Evolutionary conservation across 2,797 vertebrate species (phyloP), one percentile per base, ranked within the genome.

Genomic region (Rhinichthys osculus): DNA sequence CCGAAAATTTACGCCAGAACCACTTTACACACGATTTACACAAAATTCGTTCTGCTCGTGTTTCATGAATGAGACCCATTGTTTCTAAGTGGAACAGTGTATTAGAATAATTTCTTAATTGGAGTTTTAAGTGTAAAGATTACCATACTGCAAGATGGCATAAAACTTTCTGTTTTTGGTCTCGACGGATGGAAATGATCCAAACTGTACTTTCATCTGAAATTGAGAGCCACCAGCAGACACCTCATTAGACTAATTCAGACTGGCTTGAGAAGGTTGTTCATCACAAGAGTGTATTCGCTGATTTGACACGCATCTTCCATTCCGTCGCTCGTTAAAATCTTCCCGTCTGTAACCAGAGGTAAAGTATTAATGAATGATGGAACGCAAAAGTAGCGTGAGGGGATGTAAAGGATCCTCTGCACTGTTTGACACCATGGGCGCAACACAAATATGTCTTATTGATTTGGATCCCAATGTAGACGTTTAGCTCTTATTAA

Each of bases 351-450:
- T 84, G 66, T 86, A 81, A 82, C 87, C 59, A 66, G 47, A 82
- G 47, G 64, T 82, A 78, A 88, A 85, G 62, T 85, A 88, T 85
- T 83, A 88, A 88, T 85, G 80, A 78, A 69, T 33, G 21, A 70
- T 40, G 33, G 62, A 86, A 59, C 64, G 72, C 74, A 81, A 66
- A 72, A 66, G 52, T 50, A 21, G 9, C 38, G 13, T 78, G 62
- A 78, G 16, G n/a, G 47, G n/a, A 69, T 57, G 4, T 16, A 84
- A 17, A 13, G 17, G 3, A 66, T 76, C 14, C 9, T 27, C 42
- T 19, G 23, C 21, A 1, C 30, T 78, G 13, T 82, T 44, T 73
- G 38, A 72, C 50, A 71, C 17, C 27, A 27, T 27, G 27, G 27
- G 27, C 27, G 1, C 35, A 71, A 42, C 66, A 82, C 47, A 5